A percentile compares a stretch with the other conserved stretches of the same genome.
phyloP scores from a whole-genome alignment of 2,113 vertebrate genomes.

The zebrafish (Danio rerio) region GRCz12tu NC_133183.1:10908501-10909000 shows the following conservation, averaged over 20 bases:
- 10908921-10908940: slow-evolving; percentile 10
- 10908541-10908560: too few relatives aligned
- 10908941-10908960: slow-evolving; percentile 27
- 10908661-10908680: not conserved
- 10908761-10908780: not conserved
- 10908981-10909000: not conserved
- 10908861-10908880: slow-evolving; percentile 34
- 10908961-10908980: not conserved
- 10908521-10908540: too few relatives aligned
- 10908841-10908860: not conserved
- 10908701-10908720: slow-evolving; percentile 3
- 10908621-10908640: not conserved
- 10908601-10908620: not conserved
- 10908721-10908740: slow-evolving; percentile 21
- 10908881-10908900: slow-evolving; percentile 44
- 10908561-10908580: too few relatives aligned
- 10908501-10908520: too few relatives aligned
- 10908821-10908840: not conserved
- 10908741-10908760: not conserved
- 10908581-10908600: too few relatives aligned
- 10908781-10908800: slow-evolving; percentile 44
- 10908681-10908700: not conserved
- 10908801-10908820: slow-evolving; percentile 3
- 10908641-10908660: not conserved
- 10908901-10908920: slow-evolving; percentile 54